These are phyloP conservation scores for Lineus longissimus DNA, from an alignment of 1,140 invertebrate species.

Conservation along the genomic window DNA sequence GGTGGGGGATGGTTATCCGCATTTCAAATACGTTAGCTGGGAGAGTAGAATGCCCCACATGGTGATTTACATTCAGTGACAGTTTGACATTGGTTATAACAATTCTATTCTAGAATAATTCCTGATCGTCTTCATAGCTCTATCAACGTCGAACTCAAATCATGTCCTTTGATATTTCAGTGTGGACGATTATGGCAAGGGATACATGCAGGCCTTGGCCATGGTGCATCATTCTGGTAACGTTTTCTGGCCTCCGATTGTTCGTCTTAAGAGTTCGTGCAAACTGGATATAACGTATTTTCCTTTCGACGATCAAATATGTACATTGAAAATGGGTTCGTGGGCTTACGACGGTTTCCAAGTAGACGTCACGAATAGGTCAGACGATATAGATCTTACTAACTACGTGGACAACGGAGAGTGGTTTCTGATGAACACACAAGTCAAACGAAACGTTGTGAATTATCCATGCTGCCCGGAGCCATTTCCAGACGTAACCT, in stretches of 20 bases:
- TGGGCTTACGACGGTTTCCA: conserved; percentile 63
- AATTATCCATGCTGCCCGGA: conserved; percentile 52
- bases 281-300: conserved; percentile 99
- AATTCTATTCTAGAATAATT: too few relatives aligned
- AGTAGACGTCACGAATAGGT: conserved; percentile 44
- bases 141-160: too few relatives aligned
- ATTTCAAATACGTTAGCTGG: too few relatives aligned
- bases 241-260: conserved; percentile 62
- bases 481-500: conserved; percentile 59
- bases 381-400: conserved; percentile 34
- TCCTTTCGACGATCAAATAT: conserved; percentile 97
- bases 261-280: conserved; percentile 59
- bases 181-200: conserved; percentile 58
- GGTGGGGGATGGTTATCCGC: too few relatives aligned
- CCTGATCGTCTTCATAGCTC: too few relatives aligned
- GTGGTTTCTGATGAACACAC: conserved; percentile 45
- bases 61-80: too few relatives aligned
- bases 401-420: conserved; percentile 49
- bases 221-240: conserved; percentile 57
- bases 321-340: conserved; percentile 73
- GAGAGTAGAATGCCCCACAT: too few relatives aligned
- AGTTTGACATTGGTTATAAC: too few relatives aligned
- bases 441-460: conserved; percentile 37
- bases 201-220: conserved; percentile 57
- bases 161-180: conserved; percentile 42